These are phyloP conservation scores for Craseonycteris thonglongyai DNA, from an alignment of 2,113 vertebrate genomes.

Conservation along the genomic window DNA sequence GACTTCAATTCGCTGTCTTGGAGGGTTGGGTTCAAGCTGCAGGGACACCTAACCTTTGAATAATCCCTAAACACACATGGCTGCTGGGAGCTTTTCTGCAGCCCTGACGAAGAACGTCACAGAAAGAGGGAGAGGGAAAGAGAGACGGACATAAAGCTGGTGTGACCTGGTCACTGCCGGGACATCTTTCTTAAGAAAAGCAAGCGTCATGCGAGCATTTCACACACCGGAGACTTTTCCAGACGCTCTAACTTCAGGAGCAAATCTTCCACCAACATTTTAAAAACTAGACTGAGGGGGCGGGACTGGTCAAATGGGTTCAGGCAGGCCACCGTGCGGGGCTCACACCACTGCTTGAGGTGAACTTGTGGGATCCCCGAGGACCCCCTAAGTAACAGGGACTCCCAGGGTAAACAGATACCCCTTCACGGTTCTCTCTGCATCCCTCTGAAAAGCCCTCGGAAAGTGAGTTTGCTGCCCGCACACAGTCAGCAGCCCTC, in stretches of 20 bases:
- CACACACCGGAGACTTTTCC: neutral
- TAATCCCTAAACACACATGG: neutral
- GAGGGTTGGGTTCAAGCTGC: neutral
- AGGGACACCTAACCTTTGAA: neutral
- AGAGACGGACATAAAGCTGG: neutral
- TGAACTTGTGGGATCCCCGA: neutral
- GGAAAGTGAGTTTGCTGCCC: neutral
- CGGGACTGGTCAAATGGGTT: neutral
- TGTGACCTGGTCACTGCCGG: neutral
- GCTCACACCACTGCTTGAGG: neutral
- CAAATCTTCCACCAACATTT: neutral
- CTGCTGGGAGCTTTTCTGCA: neutral
- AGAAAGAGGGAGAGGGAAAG: neutral
- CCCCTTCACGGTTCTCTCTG: neutral
- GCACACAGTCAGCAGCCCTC: neutral
- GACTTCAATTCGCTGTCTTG: neutral
- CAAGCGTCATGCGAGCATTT: neutral
- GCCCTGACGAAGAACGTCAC: constrained; percentile 13
- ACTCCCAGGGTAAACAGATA: neutral
- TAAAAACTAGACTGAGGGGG: neutral
- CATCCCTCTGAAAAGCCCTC: neutral
- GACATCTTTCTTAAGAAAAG: neutral
- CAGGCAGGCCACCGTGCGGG: neutral
- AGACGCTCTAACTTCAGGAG: neutral
- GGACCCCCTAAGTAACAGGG: neutral